Conservation (phyloP, 2,888 invertebrate genomes). For the Ophion obscuratus region DNA sequence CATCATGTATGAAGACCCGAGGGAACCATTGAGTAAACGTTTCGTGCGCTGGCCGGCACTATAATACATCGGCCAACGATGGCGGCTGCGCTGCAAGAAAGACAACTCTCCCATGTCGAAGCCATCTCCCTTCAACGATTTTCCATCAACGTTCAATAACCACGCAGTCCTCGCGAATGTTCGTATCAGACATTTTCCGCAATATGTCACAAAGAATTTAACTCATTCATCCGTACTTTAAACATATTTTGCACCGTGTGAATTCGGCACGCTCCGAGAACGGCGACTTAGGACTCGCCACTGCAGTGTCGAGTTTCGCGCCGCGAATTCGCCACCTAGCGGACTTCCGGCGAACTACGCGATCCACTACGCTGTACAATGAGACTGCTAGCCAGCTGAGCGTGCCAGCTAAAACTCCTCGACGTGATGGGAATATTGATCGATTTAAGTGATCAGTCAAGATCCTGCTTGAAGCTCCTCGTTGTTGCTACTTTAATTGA, state of each 20-base stretch:
- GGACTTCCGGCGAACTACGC: not conserved
- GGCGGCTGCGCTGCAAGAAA: conserved; percentile 15
- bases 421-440: too few species aligned
- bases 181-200: not conserved
- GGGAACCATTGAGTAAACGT: conserved; percentile 42
- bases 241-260: too few species aligned
- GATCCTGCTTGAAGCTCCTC: too few species aligned
- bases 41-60: conserved; percentile 14
- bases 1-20: conserved; percentile 45
- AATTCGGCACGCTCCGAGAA: too few species aligned
- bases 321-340: not conserved
- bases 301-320: not conserved
- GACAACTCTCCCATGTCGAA: not conserved
- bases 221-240: not conserved
- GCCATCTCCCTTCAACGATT: not conserved
- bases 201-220: not conserved
- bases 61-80: conserved; percentile 14
- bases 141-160: not conserved
- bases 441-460: too few species aligned
- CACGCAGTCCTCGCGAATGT: not conserved
- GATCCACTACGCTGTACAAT: too few species aligned
- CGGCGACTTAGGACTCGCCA: not conserved
- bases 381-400: too few species aligned
- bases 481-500: not conserved
- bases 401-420: too few species aligned